Evolutionary conservation across 2,888 invertebrate species (phyloP), one percentile per base, ranked within the genome.

Genomic region (Noctua janthina): DNA sequence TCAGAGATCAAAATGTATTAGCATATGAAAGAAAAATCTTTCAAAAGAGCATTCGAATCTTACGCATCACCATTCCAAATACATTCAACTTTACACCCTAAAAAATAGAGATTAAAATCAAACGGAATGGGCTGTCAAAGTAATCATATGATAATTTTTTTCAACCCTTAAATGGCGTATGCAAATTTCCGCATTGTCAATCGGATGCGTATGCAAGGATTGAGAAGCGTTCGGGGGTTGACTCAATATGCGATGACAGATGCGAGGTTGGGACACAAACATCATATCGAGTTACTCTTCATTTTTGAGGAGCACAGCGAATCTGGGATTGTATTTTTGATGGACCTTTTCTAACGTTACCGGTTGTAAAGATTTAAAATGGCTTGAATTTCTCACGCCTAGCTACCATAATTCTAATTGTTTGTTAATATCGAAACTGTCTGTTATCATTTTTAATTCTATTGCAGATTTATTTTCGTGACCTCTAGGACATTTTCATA

Each of bases 171-270:
- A 96, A 96, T 94, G 93, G 94, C 91, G 92, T 96, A 96, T 96
- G 96, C 95, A 96, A 96, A 96, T 96, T 93, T 91, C 87, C 71
- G 86, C 89, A 91, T 92, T 92, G 91, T 91, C 89, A 88, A 90
- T 90, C 87, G 85, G 89, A 87, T 91, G 89, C 92, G 92, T 90
- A 89, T 91, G 92, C 91, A 91, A 91, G 88, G 86, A 88, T 86
- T 87, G 85, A 81, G 88, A 68, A 89, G 85, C 89, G 87, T 91
- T 91, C 81, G 89, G 92, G 95, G 96, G 96, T 94, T 92, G 92
- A 92, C 89, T 95, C 95, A 95, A 95, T 95, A 94, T 91, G 91
- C 94, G 96, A 91, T 97, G 96, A 97, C 96, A 97, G 96, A 96
- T 97, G 96, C 92, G 88, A 91, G 92, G 87, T 90, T 86, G 87